These are phyloP conservation scores for Pachydiplax longipennis DNA, from an alignment of 2,888 invertebrate genomes.

Conservation along the genomic window DNA sequence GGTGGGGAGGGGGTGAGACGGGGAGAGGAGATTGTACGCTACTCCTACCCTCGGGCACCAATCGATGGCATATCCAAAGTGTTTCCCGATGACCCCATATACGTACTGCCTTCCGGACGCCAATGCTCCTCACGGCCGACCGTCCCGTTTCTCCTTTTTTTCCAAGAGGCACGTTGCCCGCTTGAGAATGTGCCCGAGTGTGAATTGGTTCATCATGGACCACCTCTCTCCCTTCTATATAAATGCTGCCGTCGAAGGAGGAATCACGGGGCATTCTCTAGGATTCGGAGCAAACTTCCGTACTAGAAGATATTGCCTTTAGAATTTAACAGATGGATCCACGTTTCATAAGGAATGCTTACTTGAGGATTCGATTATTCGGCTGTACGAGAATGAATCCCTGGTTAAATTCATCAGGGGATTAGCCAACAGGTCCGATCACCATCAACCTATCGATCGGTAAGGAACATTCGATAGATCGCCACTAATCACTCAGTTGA, in stretches of 20 bases:
- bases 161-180: not conserved
- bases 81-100: slow-evolving; percentile 19
- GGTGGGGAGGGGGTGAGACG: not conserved
- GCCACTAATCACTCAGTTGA: no score
- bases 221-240: not conserved
- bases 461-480: no score
- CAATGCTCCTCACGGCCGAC: no score
- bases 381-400: no score
- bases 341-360: no score
- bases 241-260: not conserved
- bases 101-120: not conserved
- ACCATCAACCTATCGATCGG: no score
- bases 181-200: not conserved
- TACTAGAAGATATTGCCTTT: no score
- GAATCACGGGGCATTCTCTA: not conserved
- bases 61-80: slow-evolving; percentile 21
- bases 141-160: not conserved
- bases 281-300: no score
- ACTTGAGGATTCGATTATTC: no score
- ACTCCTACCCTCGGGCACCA: not conserved
- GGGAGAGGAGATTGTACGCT: not conserved
- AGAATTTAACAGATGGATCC: no score
- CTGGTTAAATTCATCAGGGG: no score
- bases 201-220: not conserved
- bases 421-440: no score